Base-by-base conservation (phyloP, 2,888 invertebrate species). In the Pilophorus perplexus region DNA sequence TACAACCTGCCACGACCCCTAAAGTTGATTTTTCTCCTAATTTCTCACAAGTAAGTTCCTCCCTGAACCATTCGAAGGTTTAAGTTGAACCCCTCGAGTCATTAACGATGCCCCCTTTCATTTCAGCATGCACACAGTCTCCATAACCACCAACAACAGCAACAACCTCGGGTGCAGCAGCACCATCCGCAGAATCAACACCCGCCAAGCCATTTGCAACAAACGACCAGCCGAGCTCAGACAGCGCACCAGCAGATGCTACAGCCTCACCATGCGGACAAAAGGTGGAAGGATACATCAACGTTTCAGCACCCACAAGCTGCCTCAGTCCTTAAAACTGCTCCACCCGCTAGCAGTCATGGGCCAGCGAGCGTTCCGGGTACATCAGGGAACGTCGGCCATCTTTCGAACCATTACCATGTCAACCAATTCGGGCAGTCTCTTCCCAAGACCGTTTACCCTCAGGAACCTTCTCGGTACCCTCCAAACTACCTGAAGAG, bases 21-120 rank as follows among this genome's bases (percentile, higher is more conserved):
- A 87, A 89, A 78, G 86, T 90, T 10, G 88, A 90, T 75, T 90
- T 90, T 74, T 57, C 62, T 8, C 62, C 62, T 18, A 62, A 62
- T 28, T 62, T 62, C 33, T 62, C 62, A 16, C 62, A 82, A 85
- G 37, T 89, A 89, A n/a, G n/a, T n/a, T n/a, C n/a, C n/a, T n/a
- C n/a, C n/a, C n/a, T 33, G 33, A 33, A 33, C 33, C 33, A 8
- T 38, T n/a, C n/a, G n/a, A n/a, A n/a, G n/a, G n/a, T n/a, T n/a
- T n/a, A n/a, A n/a, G n/a, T n/a, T n/a, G n/a, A n/a, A n/a, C n/a
- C n/a, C n/a, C n/a, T n/a, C n/a, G n/a, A n/a, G n/a, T n/a, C n/a
- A n/a, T n/a, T n/a, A n/a, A n/a, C n/a, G n/a, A n/a, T n/a, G n/a
- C 62, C n/a, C 37, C 52, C 14, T 67, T 66, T 42, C 6, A 16